phyloP scores from a whole-genome alignment of 2,797 vertebrate genomes.

The Onychomys arenicola region DNA sequence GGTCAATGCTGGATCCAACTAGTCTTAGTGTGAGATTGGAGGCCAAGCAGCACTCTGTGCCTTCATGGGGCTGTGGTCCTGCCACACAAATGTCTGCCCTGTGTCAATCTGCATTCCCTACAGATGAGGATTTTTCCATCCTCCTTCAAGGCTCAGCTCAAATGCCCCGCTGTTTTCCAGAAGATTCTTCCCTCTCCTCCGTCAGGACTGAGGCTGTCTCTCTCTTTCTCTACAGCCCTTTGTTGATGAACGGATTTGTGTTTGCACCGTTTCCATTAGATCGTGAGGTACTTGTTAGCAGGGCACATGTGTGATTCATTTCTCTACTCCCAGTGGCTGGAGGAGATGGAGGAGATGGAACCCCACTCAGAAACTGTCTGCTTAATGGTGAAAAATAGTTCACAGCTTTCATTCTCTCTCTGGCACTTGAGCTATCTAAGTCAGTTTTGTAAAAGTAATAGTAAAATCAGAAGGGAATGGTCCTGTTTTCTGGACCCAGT shows the following conservation, averaged over 20 bases:
- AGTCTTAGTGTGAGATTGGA: neutral
- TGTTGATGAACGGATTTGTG: neutral
- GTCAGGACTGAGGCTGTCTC: neutral
- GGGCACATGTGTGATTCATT: neutral
- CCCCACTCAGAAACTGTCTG: slow-evolving; percentile 18
- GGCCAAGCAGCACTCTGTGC: neutral
- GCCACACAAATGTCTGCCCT: neutral
- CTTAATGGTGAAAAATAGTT: slow-evolving; percentile 1
- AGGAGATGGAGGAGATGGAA: neutral
- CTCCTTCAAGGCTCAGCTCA: neutral
- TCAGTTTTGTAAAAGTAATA: slow-evolving; percentile 17
- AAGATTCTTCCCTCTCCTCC: neutral
- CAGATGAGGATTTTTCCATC: neutral
- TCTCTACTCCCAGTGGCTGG: neutral
- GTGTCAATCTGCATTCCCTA: neutral
- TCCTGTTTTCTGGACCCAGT: neutral
- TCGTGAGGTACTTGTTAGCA: neutral
- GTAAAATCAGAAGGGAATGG: neutral
- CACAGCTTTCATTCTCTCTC: neutral
- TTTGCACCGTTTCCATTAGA: neutral
- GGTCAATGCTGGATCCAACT: neutral
- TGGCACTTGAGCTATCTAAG: neutral
- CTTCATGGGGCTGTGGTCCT: rapidly evolving
- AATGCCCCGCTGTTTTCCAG: neutral
- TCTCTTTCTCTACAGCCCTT: neutral